phyloP scores from a whole-genome alignment of 2,888 invertebrate species.

The Crepidodera aurea region DNA sequence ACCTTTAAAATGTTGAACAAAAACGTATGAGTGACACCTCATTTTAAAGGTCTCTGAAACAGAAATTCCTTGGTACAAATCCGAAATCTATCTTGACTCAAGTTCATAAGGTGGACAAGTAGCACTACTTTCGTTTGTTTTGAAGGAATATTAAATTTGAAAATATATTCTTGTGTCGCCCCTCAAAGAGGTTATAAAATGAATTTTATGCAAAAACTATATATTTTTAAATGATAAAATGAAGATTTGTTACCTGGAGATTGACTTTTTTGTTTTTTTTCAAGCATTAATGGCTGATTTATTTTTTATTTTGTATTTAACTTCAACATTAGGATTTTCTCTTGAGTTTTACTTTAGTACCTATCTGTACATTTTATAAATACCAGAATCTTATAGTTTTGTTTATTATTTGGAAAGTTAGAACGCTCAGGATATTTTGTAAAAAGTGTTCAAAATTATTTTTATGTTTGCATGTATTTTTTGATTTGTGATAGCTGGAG shows the following conservation, averaged over 20 bases:
- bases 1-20: too few species aligned
- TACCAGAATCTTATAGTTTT: slow-evolving; percentile 16
- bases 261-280: neutral
- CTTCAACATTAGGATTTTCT: neutral
- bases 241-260: too few species aligned
- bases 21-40: too few species aligned
- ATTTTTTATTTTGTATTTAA: neutral
- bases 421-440: slow-evolving; percentile 53
- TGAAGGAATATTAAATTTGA: neutral
- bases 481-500: slow-evolving; percentile 68
- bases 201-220: too few species aligned
- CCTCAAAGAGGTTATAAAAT: too few species aligned
- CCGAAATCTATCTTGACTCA: too few species aligned
- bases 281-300: neutral
- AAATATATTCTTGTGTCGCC: too few species aligned
- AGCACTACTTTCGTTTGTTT: slow-evolving; percentile 9
- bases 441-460: slow-evolving; percentile 43
- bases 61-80: too few species aligned
- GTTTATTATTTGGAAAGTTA: slow-evolving; percentile 42
- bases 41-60: too few species aligned
- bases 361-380: slow-evolving; percentile 25
- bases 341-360: slow-evolving; percentile 5
- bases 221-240: too few species aligned
- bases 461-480: slow-evolving; percentile 36
- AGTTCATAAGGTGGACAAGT: too few species aligned